Conservation (phyloP, 2,113 vertebrate genomes). For the Rhinogobius similis region DNA sequence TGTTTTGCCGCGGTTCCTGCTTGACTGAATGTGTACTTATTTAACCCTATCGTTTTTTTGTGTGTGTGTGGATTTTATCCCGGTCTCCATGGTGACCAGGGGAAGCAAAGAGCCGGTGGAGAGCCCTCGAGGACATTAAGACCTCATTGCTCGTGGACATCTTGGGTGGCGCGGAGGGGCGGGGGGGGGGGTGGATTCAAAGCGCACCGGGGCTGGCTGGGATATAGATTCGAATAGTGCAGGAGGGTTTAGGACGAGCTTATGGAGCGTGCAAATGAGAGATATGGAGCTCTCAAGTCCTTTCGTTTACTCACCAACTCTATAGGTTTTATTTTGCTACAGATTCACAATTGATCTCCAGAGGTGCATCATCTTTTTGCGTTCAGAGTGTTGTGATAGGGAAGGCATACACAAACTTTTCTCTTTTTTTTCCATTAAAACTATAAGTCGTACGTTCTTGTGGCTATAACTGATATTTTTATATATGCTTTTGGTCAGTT, state of each 20-base stretch:
- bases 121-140: constrained; percentile 72
- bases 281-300: background rate
- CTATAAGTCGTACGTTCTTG: too few relatives aligned
- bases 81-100: constrained; percentile 68
- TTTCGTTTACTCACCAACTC: background rate
- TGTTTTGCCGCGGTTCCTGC: constrained; percentile 58
- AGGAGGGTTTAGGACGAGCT: background rate
- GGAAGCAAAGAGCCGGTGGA: constrained; percentile 55
- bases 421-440: too few relatives aligned
- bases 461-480: too few relatives aligned
- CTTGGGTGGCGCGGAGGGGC: background rate
- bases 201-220: background rate
- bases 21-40: constrained; percentile 56
- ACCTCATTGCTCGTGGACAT: constrained; percentile 35
- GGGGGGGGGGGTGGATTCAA: background rate
- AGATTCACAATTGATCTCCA: too few relatives aligned
- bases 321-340: background rate
- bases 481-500: too few relatives aligned
- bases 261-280: background rate
- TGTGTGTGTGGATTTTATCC: constrained; percentile 39
- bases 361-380: too few relatives aligned
- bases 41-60: constrained; percentile 54
- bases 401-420: too few relatives aligned
- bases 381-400: too few relatives aligned
- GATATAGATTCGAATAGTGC: background rate